Evolutionary conservation across 2,797 vertebrate species (phyloP).

Genomic region (Lepilemur ruficaudatus): DNA sequence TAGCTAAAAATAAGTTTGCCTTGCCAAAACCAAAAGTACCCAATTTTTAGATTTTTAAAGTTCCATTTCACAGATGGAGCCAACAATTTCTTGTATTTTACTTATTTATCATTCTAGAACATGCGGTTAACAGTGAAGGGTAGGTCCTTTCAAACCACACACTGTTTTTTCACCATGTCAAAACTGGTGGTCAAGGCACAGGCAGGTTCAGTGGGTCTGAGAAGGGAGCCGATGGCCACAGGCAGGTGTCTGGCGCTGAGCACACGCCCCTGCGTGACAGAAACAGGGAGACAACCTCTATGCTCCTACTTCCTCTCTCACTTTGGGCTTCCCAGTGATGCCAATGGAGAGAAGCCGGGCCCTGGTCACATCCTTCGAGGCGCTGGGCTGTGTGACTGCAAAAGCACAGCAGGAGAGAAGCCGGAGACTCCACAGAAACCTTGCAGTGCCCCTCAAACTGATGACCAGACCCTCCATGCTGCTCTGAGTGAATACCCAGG

Average conservation of each 20-base stretch:
- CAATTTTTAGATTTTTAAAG: not conserved
- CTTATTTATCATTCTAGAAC: not conserved
- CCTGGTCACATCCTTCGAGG: not conserved
- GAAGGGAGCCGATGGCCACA: not conserved
- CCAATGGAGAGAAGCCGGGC: not conserved
- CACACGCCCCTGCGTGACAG: not conserved
- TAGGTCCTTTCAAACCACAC: not conserved
- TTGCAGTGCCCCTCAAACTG: fast-evolving
- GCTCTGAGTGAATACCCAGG: not conserved
- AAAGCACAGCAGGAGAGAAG: not conserved
- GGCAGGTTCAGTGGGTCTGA: not conserved
- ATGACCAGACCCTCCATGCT: not conserved
- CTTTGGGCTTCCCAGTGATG: not conserved
- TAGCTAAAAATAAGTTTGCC: not conserved
- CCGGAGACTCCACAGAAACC: not conserved
- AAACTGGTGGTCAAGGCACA: not conserved
- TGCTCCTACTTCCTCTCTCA: fast-evolving
- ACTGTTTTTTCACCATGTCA: not conserved
- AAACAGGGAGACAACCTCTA: not conserved
- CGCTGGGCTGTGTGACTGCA: not conserved
- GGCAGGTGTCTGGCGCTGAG: not conserved
- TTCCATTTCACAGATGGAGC: not conserved
- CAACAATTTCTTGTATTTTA: not conserved
- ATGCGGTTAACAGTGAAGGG: not conserved
- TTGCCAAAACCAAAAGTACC: not conserved